Evolutionary conservation across 2,797 vertebrate species (phyloP).

Genomic region (Dendrocincla fuliginosa): DNA sequence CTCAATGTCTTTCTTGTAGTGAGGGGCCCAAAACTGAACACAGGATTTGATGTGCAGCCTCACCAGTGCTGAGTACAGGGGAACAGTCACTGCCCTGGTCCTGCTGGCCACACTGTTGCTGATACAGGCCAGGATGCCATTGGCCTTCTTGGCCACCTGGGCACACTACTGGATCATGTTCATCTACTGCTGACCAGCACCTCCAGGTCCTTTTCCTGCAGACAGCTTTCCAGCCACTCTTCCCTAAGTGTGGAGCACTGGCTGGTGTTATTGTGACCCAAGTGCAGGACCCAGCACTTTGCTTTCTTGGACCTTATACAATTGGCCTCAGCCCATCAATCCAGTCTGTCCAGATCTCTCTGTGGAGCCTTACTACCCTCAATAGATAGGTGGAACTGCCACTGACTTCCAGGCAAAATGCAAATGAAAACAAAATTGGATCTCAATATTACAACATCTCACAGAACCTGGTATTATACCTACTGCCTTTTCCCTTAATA

Average conservation of each 20-base stretch:
- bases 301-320: not conserved
- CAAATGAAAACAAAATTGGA: not conserved
- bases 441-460: not conserved
- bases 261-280: not conserved
- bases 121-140: accelerated
- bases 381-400: not conserved
- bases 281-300: too few species aligned
- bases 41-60: accelerated
- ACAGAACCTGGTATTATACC: not conserved
- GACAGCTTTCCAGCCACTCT: not conserved
- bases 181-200: not conserved
- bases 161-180: accelerated
- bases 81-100: accelerated
- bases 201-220: accelerated
- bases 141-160: not conserved
- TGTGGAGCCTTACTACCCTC: not conserved
- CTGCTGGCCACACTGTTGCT: not conserved
- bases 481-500: not conserved
- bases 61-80: accelerated
- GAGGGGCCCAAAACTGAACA: not conserved
- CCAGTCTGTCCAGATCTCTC: not conserved
- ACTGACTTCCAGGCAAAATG: not conserved
- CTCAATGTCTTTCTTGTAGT: accelerated
- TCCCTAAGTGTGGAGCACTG: not conserved
- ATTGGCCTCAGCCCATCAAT: not conserved